Conservation (phyloP, 2,113 vertebrate species). For the Myotis davidii region DNA sequence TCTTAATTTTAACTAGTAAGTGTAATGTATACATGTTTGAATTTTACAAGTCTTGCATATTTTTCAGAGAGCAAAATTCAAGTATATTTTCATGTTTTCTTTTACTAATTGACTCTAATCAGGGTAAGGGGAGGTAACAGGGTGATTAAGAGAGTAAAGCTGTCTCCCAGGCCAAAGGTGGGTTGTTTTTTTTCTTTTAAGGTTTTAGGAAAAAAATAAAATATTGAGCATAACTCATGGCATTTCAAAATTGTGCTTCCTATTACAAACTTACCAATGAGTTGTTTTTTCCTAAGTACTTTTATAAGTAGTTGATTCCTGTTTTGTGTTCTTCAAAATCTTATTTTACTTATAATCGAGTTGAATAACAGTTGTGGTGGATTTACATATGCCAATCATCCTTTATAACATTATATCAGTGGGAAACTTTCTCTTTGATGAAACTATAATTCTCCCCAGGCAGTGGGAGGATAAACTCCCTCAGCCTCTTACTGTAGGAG, state of each 20-base stretch:
- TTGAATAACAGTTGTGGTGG: background rate
- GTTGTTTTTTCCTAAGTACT: background rate
- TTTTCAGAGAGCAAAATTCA: slow-evolving; percentile 29
- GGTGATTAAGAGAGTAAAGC: background rate
- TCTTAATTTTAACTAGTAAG: background rate
- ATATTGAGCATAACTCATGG: background rate
- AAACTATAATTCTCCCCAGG: background rate
- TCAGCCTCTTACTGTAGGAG: background rate
- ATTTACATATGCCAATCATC: background rate
- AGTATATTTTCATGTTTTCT: slow-evolving; percentile 11
- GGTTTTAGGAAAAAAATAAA: slow-evolving; percentile 31
- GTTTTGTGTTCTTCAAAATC: background rate
- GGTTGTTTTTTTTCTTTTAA: background rate
- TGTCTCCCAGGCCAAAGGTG: background rate
- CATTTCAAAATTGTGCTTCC: slow-evolving; percentile 16
- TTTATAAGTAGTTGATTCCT: slow-evolving; percentile 33
- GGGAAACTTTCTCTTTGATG: background rate
- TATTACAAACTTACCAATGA: background rate
- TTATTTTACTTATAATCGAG: background rate
- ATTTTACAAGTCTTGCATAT: slow-evolving; percentile 18
- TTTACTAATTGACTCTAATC: slow-evolving; percentile 39
- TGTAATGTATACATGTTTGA: background rate
- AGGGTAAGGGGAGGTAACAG: slow-evolving; percentile 26
- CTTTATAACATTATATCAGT: background rate
- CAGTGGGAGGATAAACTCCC: background rate